Conservation (phyloP, 2,797 vertebrate genomes). For the Remorina albescens region DNA sequence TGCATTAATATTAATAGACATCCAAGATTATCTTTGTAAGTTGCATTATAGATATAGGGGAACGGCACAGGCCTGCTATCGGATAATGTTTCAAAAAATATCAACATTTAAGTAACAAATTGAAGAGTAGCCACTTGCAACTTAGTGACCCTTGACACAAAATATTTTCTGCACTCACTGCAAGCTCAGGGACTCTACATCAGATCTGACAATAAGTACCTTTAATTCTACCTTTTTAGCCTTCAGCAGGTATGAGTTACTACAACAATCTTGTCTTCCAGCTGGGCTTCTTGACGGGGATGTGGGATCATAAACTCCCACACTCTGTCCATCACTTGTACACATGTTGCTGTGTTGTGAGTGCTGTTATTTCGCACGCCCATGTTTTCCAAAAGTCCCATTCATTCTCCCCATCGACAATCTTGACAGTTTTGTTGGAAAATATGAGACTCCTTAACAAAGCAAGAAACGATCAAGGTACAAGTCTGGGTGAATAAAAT, state of each 20-base stretch:
- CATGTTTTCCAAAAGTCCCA: background rate
- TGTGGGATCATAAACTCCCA: background rate
- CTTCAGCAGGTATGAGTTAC: background rate
- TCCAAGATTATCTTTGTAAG: conserved; percentile 55
- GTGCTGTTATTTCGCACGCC: background rate
- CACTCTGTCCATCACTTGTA: background rate
- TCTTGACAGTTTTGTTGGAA: background rate
- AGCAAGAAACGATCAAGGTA: background rate
- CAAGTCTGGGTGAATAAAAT: background rate
- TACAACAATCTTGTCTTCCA: background rate
- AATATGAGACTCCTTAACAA: background rate
- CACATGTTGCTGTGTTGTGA: background rate
- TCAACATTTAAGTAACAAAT: background rate
- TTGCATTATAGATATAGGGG: conserved; percentile 39
- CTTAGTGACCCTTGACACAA: background rate
- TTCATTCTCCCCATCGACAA: background rate
- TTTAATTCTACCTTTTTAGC: background rate
- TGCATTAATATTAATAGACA: conserved; percentile 61
- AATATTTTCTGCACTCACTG: background rate
- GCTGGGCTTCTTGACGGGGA: background rate
- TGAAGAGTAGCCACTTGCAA: background rate
- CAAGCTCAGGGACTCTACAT: background rate
- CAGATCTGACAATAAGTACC: background rate
- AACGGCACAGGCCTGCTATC: conserved; percentile 1
- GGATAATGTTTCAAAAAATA: conserved; percentile 15